Percentiles rank a stretch among this genome's conserved stretches.
These are phyloP conservation scores for Chironomus tepperi DNA, from an alignment of 1,140 invertebrate species.

Conservation along the genomic window DNA sequence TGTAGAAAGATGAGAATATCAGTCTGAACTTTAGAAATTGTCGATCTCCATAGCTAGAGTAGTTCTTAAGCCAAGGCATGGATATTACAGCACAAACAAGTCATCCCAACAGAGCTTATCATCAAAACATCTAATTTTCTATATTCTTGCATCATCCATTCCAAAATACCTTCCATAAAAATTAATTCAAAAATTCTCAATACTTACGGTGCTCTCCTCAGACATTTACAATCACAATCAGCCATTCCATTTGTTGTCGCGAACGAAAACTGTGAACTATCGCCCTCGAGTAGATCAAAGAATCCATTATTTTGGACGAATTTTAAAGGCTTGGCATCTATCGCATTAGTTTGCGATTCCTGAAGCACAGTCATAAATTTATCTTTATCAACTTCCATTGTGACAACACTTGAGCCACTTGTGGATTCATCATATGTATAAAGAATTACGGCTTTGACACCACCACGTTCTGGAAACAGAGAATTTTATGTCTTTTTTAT, in stretches of 20 bases:
- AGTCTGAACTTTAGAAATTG: too few species aligned
- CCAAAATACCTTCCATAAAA: too few species aligned
- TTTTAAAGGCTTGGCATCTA: neutral
- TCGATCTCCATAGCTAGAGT: too few species aligned
- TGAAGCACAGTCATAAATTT: neutral
- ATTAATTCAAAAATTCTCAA: neutral
- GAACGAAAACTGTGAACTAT: slow-evolving; percentile 7
- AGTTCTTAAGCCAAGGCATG: too few species aligned
- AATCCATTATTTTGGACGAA: neutral
- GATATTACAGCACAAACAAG: too few species aligned
- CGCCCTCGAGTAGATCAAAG: neutral
- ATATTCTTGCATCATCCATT: too few species aligned
- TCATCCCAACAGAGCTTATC: too few species aligned
- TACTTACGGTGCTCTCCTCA: neutral
- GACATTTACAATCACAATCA: neutral
- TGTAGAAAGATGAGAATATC: too few species aligned
- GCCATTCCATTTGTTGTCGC: neutral
- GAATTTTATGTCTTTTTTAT: too few species aligned
- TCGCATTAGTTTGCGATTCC: neutral
- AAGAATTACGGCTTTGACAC: neutral
- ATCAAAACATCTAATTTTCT: too few species aligned
- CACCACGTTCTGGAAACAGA: neutral
- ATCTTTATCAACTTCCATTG: slow-evolving; percentile 17
- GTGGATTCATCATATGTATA: slow-evolving; percentile 2
- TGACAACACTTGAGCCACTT: neutral